These are phyloP conservation scores for Heliopora coerulea DNA, from an alignment of 92 coral and sea anemone genomes.

Conservation along the genomic window DNA sequence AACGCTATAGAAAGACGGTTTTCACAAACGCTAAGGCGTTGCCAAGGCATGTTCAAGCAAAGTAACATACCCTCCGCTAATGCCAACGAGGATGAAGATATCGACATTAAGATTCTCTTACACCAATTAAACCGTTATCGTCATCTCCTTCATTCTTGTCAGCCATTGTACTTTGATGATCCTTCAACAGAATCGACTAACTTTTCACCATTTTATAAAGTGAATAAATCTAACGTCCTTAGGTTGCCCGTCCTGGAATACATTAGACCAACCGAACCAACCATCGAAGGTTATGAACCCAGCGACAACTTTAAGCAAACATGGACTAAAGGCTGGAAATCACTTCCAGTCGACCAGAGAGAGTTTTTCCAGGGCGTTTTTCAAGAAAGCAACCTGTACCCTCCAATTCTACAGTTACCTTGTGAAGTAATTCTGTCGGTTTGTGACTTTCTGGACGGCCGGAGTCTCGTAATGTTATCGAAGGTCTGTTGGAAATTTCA, in stretches of 20 bases:
- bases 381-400: conserved; percentile 4
- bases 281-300: conserved; percentile 4
- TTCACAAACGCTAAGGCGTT: neutral
- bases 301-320: conserved; percentile 25
- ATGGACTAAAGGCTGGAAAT: conserved; percentile 16
- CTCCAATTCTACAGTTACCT: conserved; percentile 3
- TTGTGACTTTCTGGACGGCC: neutral
- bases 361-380: conserved; percentile 13
- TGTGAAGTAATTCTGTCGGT: conserved; percentile 3
- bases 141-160: neutral
- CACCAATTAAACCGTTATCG: neutral
- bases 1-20: conserved; percentile 4
- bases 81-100: neutral
- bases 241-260: conserved; percentile 12
- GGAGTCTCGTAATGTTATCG: neutral
- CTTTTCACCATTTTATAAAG: conserved; percentile 13
- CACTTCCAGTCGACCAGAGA: conserved; percentile 3
- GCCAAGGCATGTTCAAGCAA: neutral
- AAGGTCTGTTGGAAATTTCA: conserved; percentile 4
- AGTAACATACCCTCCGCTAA: too few species aligned
- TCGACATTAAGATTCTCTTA: neutral
- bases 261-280: conserved; percentile 7
- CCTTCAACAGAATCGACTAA: neutral
- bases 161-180: neutral
- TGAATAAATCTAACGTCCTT: neutral